These are phyloP conservation scores for Lucinisca nassula DNA, from an alignment of 2,888 invertebrate species.

Conservation along the genomic window DNA sequence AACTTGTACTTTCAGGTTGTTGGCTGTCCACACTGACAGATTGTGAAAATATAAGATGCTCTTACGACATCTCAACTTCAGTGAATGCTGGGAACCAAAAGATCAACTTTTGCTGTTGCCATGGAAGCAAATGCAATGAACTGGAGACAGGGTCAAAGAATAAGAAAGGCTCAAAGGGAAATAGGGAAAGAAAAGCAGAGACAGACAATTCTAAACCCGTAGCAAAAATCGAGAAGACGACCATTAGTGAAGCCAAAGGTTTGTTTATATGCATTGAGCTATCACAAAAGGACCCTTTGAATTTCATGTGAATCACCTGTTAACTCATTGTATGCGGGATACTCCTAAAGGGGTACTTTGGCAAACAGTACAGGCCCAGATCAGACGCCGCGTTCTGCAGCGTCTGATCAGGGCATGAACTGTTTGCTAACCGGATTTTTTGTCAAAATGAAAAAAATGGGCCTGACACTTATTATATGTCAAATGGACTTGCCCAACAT, in stretches of 20 bases:
- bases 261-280: too few species aligned
- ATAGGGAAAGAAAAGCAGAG: neutral
- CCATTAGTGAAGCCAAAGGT: neutral
- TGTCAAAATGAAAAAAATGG: too few species aligned
- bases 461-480: too few species aligned
- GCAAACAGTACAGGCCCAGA: too few species aligned
- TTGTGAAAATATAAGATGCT: neutral
- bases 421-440: too few species aligned
- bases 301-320: too few species aligned
- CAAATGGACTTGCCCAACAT: too few species aligned
- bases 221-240: neutral
- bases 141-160: neutral
- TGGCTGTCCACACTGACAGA: neutral
- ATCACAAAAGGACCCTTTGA: too few species aligned
- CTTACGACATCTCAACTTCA: neutral
- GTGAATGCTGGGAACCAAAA: neutral
- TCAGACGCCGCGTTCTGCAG: too few species aligned
- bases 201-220: neutral
- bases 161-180: neutral
- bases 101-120: constrained; percentile 65
- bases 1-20: constrained; percentile 3
- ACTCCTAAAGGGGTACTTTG: too few species aligned
- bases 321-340: too few species aligned
- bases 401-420: too few species aligned
- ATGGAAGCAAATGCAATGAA: constrained; percentile 65